phyloP scores from a whole-genome alignment of 2,113 vertebrate species.

The Anhinga anhinga region DNA sequence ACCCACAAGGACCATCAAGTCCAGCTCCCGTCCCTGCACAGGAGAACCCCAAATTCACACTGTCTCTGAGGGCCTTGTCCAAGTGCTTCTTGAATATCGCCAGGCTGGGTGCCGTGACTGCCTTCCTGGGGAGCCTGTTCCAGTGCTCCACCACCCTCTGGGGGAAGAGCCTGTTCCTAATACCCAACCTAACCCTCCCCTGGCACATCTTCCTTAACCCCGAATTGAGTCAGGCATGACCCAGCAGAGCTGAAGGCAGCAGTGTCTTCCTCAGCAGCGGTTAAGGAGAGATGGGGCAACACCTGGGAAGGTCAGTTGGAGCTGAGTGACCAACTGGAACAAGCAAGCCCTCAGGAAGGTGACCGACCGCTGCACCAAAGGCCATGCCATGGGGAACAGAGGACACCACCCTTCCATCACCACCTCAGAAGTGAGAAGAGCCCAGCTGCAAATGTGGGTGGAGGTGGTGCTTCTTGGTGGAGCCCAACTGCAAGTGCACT shows the following conservation, averaged over 20 bases:
- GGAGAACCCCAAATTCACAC: too few relatives aligned
- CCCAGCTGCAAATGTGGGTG: neutral
- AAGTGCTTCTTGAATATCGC: too few relatives aligned
- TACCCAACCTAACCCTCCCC: too few relatives aligned
- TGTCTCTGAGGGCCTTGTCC: too few relatives aligned
- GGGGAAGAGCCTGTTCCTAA: too few relatives aligned
- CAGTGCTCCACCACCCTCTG: too few relatives aligned
- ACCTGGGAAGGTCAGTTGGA: neutral
- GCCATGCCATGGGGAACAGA: neutral
- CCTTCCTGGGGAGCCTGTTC: too few relatives aligned
- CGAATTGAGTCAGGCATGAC: neutral
- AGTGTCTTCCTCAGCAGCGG: neutral
- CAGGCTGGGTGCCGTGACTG: too few relatives aligned
- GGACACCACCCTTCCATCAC: neutral
- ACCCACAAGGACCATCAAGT: too few relatives aligned
- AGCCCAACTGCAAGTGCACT: fast-evolving
- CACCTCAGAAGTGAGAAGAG: neutral
- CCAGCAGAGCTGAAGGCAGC: neutral
- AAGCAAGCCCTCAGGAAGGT: neutral
- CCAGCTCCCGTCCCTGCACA: too few relatives aligned
- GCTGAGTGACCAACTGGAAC: neutral
- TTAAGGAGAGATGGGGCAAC: neutral
- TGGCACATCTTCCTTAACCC: neutral
- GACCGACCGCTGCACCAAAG: neutral
- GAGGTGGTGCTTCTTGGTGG: neutral